These are phyloP conservation scores for Turdus rufiventris DNA, from an alignment of 2,113 vertebrate species.

Conservation along the genomic window DNA sequence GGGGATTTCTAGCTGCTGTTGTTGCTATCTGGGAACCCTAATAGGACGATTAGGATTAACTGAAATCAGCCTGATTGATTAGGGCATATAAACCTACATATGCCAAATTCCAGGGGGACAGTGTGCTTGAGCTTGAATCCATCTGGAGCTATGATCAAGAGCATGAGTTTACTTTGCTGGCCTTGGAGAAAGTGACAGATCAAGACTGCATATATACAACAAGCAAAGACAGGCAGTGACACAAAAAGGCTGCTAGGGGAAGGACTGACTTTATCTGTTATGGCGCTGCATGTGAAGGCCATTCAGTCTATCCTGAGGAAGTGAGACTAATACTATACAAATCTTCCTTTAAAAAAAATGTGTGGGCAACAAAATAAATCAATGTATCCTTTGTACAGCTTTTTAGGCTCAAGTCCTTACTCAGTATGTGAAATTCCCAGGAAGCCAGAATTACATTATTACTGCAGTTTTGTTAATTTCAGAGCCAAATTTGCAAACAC, in stretches of 20 bases:
- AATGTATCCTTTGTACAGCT: background rate
- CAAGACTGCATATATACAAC: conserved; percentile 1
- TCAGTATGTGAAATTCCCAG: background rate
- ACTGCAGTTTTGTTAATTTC: background rate
- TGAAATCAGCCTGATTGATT: conserved; percentile 73
- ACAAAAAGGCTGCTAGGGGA: conserved; percentile 4
- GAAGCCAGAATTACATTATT: background rate
- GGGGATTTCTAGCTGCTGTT: conserved; percentile 67
- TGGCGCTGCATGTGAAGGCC: background rate
- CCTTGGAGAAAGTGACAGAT: conserved; percentile 28
- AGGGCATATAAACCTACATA: conserved; percentile 54
- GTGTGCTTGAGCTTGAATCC: conserved; percentile 46
- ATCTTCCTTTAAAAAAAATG: background rate
- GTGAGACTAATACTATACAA: background rate
- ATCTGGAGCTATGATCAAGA: conserved; percentile 61
- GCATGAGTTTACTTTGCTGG: conserved; percentile 48
- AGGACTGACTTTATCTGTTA: conserved; percentile 27
- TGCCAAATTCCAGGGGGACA: conserved; percentile 30
- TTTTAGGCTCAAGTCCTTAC: background rate
- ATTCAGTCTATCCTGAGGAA: background rate
- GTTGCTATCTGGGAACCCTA: conserved; percentile 68
- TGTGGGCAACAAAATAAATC: background rate
- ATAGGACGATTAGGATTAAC: conserved; percentile 73
- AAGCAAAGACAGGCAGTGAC: background rate
- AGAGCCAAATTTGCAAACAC: background rate